Base-by-base conservation (phyloP, 2,888 invertebrate species). In the Melanophora roralis region DNA sequence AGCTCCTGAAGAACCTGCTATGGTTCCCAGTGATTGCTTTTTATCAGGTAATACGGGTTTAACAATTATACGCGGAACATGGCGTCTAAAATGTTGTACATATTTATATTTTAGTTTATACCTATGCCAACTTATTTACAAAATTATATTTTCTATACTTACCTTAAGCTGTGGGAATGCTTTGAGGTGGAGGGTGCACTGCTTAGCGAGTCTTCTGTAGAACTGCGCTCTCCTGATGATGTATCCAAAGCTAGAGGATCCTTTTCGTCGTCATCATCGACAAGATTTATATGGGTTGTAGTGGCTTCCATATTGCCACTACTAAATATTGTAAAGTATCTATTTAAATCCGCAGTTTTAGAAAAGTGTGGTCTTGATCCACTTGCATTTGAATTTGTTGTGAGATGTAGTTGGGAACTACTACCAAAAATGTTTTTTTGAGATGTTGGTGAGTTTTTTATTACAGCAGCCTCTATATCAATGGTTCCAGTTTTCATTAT, bases 1-100 rank as follows among this genome's bases (percentile, higher is more conserved):
- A 82, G 82, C 82, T 78, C 83, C 82, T 69, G 83, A 76, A 53
- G 80, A 71, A 27, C 64, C 68, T 9, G 81, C 47, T 72, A 79
- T 53, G 14, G 57, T 47, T 51, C 16, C 62, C 59, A 23, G 60
- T 69, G 83, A 43, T 51, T 83, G 73, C 80, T 87, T 86, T 62
- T 88, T 89, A 81, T 89, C 89, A 77, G 88, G 88, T 82, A 95
- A 94, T 87, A 95, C 91, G 9, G 95, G 94, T 89, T 96, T 96
- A 45, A 96, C 95, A 86, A 95, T 94, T 84, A 96, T 95, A 85
- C 95, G 92, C 78, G 96, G 95, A 85, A 95, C 89, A 84, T 93
- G 91, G 85, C 93, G 90, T 84, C 91, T 89, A 53, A 57, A 60
- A 55, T 3, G 11, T 36, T 23, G 27, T 11, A 43, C n/a, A 1